Evolutionary conservation across 2,113 vertebrate species (phyloP).

Genomic region (Rhegmatorhina hoffmannsi): DNA sequence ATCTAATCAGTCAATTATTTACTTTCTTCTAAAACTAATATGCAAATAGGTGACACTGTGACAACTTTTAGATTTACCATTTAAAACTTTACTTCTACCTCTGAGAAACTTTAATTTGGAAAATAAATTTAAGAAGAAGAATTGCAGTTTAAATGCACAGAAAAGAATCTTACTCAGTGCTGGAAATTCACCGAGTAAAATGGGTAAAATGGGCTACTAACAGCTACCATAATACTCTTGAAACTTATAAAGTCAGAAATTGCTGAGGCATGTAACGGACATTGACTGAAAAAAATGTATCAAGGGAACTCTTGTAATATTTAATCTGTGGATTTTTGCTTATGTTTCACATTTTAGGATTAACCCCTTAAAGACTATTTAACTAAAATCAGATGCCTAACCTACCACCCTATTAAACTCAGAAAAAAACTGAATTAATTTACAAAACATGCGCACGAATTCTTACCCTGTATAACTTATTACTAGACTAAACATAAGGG

Average conservation of each 20-base stretch:
- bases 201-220: not conserved
- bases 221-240: not conserved
- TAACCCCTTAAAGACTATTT: slow-evolving; percentile 80
- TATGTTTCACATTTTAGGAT: slow-evolving; percentile 77
- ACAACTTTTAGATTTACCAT: slow-evolving; percentile 6
- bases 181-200: not conserved
- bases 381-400: slow-evolving; percentile 67
- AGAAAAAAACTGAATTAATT: slow-evolving; percentile 55
- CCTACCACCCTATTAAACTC: slow-evolving; percentile 44
- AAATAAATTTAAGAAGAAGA: not conserved
- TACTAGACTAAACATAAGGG: slow-evolving; percentile 75
- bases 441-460: slow-evolving; percentile 33
- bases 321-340: slow-evolving; percentile 84
- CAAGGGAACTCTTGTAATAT: slow-evolving; percentile 49
- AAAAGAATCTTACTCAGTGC: not conserved
- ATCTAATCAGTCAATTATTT: not conserved
- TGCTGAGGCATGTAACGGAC: slow-evolving; percentile 61
- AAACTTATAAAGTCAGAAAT: slow-evolving; percentile 56
- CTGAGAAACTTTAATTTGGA: slow-evolving; percentile 1
- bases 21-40: not conserved
- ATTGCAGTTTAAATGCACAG: not conserved
- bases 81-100: not conserved
- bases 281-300: slow-evolving; percentile 24
- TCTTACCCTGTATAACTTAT: slow-evolving; percentile 47
- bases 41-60: slow-evolving; percentile 46